Percentiles rank a stretch among this genome's conserved stretches.
phyloP scores from a whole-genome alignment of 2,113 vertebrate genomes.

The Hiodon alosoides region DNA sequence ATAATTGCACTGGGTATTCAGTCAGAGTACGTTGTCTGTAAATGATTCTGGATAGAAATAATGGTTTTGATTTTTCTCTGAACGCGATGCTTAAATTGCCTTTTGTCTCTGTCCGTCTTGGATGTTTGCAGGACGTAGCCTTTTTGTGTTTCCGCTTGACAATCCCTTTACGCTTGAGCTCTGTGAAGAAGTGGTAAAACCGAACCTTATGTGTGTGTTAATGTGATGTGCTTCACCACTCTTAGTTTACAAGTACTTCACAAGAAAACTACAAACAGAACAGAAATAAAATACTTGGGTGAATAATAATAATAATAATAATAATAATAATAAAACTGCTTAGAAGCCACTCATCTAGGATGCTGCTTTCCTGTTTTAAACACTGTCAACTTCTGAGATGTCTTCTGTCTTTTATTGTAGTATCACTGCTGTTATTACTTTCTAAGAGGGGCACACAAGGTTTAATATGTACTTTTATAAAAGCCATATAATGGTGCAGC shows the following conservation, averaged over 20 bases:
- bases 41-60: not conserved
- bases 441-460: not conserved
- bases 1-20: conserved; percentile 14
- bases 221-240: not conserved
- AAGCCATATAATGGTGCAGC: conserved; percentile 29
- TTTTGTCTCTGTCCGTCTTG: conserved; percentile 20
- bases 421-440: not conserved
- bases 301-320: not conserved
- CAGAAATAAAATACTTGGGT: conserved; percentile 7
- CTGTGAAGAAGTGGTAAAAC: not conserved
- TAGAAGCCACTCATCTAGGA: not conserved
- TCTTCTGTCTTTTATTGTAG: not conserved
- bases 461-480: conserved; percentile 9
- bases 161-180: conserved; percentile 31
- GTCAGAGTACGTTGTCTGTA: conserved; percentile 4
- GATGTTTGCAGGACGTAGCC: conserved; percentile 9
- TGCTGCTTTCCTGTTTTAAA: not conserved
- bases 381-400: not conserved
- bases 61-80: conserved; percentile 21
- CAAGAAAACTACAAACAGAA: not conserved
- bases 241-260: conserved; percentile 5
- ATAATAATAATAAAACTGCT: not conserved
- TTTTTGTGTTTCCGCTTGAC: conserved; percentile 26
- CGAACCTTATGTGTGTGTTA: conserved; percentile 7
- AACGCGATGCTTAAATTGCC: conserved; percentile 30